phyloP scores from a whole-genome alignment of 2,797 vertebrate genomes.

The Platyrinchus mystaceus region DNA sequence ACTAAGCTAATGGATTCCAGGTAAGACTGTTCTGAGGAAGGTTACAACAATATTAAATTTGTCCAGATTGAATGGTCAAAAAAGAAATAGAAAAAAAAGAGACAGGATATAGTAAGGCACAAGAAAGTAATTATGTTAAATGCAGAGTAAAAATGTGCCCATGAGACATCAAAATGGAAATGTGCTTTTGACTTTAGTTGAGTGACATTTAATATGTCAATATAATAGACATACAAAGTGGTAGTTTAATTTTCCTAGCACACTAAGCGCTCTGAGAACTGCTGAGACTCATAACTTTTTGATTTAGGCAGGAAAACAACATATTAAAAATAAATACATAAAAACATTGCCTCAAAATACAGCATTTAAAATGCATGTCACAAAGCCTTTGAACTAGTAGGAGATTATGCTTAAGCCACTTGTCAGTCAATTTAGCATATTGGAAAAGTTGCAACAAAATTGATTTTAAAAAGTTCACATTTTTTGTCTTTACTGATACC shows the following conservation, averaged over 20 bases:
- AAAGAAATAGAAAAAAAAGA: not conserved
- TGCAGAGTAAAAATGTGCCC: not conserved
- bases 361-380: not conserved
- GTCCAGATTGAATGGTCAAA: not conserved
- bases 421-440: not conserved
- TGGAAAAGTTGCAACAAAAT: not conserved
- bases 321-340: not conserved
- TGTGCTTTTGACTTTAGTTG: not conserved
- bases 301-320: not conserved
- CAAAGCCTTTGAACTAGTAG: not conserved
- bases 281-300: not conserved
- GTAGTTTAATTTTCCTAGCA: not conserved
- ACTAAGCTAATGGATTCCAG: not conserved
- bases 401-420: not conserved
- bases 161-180: not conserved
- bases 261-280: not conserved
- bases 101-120: not conserved
- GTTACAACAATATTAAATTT: not conserved
- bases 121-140: not conserved
- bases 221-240: not conserved
- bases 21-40: not conserved
- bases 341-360: not conserved
- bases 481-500: not conserved
- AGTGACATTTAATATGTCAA: not conserved
- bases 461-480: not conserved